Evolutionary conservation across 2,113 vertebrate genomes (phyloP).

Genomic region (Scopus umbretta): DNA sequence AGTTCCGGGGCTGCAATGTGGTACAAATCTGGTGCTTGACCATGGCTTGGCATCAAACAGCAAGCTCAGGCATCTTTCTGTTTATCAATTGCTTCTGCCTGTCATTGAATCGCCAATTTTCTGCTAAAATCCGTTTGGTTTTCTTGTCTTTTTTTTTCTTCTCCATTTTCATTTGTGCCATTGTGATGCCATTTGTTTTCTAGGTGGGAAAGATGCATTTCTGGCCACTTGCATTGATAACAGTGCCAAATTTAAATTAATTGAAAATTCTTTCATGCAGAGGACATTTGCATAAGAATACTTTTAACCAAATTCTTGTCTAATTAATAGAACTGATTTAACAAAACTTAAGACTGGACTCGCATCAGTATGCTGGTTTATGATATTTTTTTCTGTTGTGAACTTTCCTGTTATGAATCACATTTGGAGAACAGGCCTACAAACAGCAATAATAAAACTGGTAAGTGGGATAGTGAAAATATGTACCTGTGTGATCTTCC

Average conservation of each 20-base stretch:
- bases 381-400: not conserved
- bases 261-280: not conserved
- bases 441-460: not conserved
- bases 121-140: not conserved
- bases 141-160: not conserved
- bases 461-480: not conserved
- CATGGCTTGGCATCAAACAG: not conserved
- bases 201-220: not conserved
- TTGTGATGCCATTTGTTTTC: not conserved
- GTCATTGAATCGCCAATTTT: not conserved
- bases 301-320: not conserved
- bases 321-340: not conserved
- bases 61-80: not conserved
- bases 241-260: not conserved
- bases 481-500: not conserved
- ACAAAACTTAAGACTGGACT: not conserved
- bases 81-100: not conserved
- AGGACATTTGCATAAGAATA: not conserved
- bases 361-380: not conserved
- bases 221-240: not conserved
- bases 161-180: not conserved
- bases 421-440: not conserved
- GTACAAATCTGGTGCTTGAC: not conserved
- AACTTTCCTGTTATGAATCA: not conserved
- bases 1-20: not conserved